Base-by-base conservation (phyloP, 2,113 vertebrate genomes). In the Austrofundulus limnaeus region DNA sequence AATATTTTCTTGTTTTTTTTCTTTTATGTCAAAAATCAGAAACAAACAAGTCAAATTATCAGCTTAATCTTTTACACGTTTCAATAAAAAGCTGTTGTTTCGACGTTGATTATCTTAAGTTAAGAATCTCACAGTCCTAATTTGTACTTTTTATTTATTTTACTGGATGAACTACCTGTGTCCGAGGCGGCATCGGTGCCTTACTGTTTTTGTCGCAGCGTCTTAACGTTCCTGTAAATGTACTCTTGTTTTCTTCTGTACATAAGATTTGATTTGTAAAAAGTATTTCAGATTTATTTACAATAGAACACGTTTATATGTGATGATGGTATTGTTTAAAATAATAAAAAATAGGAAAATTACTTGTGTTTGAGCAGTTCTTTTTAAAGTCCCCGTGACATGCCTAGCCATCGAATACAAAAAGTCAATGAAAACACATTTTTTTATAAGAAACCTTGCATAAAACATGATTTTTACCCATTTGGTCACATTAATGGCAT, bases 101-200 rank as follows among this genome's bases (percentile, higher is more conserved):
- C 8, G 6, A 8, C 8, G 4, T 8, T 34, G 8, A 2, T 34
- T 34, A 9, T 10, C 24, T 49, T 43, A 80, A 72, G 65, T 42
- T 14, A 64, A 71, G 54, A 7, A 31, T 81, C 82, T 91, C 85
- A 43, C 50, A 17, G 1, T 78, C 85, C 66, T 53, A 19, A 52
- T 28, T 39, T 47, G 53, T 53, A 11, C 61, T 41, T 43, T 34
- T 16, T 31, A 16, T 25, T 38, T 70, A 62, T 89, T 67, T 25
- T 66, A 11, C 10, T 67, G 68, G 52, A 89, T 85, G 55, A 92
- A 92, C 85, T 81, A 63, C 89, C 91, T 89, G 45, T 81, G 88
- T 81, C 92, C 89, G 91, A 75, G 85, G 86, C 72, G 90, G 84
- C 89, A 85, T 93, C 75, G 91, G 90, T 94, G 93, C 93, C 92